Evolutionary conservation across 2,888 invertebrate species (phyloP).

Genomic region (Anthrax anthrax): DNA sequence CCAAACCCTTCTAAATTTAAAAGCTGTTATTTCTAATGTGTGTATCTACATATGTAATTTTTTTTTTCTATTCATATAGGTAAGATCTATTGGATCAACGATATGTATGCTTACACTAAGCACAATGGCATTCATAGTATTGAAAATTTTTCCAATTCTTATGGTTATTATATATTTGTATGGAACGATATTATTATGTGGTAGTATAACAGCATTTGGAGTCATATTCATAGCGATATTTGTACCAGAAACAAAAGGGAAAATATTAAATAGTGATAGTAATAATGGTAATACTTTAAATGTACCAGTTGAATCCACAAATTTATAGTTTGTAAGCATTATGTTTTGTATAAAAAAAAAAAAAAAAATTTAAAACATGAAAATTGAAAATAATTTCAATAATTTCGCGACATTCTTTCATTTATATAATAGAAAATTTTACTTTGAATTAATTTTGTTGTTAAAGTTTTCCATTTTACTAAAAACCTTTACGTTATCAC

Average conservation of each 20-base stretch:
- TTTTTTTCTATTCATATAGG: constrained; percentile 16
- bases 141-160: constrained; percentile 25
- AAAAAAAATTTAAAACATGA: no score
- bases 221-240: constrained; percentile 22
- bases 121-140: constrained; percentile 17
- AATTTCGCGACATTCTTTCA: no score
- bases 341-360: no score
- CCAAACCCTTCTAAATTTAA: no score
- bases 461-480: no score
- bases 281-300: not conserved
- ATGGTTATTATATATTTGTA: constrained; percentile 21
- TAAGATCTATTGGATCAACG: constrained; percentile 22
- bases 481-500: no score
- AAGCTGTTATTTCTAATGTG: not conserved
- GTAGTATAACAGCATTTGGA: constrained; percentile 18
- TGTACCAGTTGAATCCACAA: not conserved
- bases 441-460: no score
- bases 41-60: not conserved
- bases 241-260: constrained; percentile 28
- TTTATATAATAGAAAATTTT: no score
- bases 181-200: constrained; percentile 26
- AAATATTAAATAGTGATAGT: constrained; percentile 4
- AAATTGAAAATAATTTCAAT: no score
- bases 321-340: not conserved
- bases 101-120: constrained; percentile 21